Conservation (phyloP, 2,888 invertebrate genomes). For the Brenthis hecate region DNA sequence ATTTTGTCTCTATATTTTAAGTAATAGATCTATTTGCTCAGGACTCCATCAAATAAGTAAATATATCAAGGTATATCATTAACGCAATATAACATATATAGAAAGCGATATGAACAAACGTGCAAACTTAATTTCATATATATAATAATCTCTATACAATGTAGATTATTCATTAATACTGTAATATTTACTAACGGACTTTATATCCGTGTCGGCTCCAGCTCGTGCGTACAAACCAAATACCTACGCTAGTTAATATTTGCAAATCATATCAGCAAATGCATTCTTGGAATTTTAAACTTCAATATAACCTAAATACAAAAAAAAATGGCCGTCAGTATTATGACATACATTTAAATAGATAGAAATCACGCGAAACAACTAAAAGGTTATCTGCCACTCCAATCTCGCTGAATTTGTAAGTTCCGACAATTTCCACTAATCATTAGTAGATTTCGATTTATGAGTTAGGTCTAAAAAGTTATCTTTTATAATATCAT, state of each 20-base stretch:
- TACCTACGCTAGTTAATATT: slow-evolving; percentile 7
- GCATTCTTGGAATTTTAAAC: slow-evolving; percentile 16
- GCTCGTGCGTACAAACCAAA: neutral
- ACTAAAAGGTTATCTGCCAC: slow-evolving; percentile 1
- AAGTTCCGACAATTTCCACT: slow-evolving; percentile 9
- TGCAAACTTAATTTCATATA: too few relatives aligned
- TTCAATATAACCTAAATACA: slow-evolving; percentile 19
- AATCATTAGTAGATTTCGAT: neutral
- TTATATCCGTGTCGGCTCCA: slow-evolving; percentile 8
- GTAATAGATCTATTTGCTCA: too few relatives aligned
- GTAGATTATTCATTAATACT: neutral
- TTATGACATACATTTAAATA: slow-evolving; percentile 10
- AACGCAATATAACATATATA: too few relatives aligned
- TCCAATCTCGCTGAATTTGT: slow-evolving; percentile 1
- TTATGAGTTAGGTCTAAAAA: neutral
- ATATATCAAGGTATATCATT: too few relatives aligned
- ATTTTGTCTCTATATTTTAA: too few relatives aligned
- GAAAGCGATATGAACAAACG: too few relatives aligned
- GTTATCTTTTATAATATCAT: slow-evolving; percentile 2
- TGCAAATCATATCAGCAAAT: slow-evolving; percentile 17
- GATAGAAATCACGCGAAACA: neutral
- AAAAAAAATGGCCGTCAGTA: neutral
- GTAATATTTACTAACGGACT: slow-evolving; percentile 1
- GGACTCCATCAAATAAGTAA: too few relatives aligned
- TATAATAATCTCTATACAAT: too few relatives aligned